phyloP scores from a whole-genome alignment of 2,113 vertebrate species.

The Daboia siamensis region DNA sequence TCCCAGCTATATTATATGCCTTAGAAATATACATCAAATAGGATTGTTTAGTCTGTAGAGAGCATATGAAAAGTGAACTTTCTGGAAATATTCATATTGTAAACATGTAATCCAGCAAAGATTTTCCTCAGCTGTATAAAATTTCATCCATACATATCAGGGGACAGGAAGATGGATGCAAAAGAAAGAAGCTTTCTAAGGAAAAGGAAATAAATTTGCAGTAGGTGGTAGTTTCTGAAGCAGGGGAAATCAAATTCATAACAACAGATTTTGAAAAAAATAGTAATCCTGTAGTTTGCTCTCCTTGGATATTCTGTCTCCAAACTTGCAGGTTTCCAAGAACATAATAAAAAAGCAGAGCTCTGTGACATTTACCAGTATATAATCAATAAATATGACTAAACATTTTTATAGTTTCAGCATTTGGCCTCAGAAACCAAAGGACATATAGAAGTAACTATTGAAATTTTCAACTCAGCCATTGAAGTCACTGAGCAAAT shows the following conservation, averaged over 20 bases:
- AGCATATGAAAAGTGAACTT: not conserved
- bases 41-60: not conserved
- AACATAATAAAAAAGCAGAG: constrained; percentile 37
- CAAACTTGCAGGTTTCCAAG: constrained; percentile 3
- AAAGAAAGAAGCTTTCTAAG: not conserved
- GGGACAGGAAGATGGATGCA: not conserved
- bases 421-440: not conserved
- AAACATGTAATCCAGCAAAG: not conserved
- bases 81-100: not conserved
- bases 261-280: not conserved
- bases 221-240: not conserved
- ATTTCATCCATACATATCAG: not conserved
- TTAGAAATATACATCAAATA: not conserved
- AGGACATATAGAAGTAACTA: not conserved
- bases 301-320: not conserved
- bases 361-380: constrained; percentile 1
- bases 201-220: constrained; percentile 1
- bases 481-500: not conserved
- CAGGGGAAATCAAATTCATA: not conserved
- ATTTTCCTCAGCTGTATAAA: not conserved
- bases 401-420: not conserved
- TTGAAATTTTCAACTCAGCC: not conserved
- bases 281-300: constrained; percentile 14
- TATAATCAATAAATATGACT: not conserved
- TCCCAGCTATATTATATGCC: not conserved